Conservation (phyloP, 2,113 vertebrate genomes). For the Microcebus ravelobensis region DNA sequence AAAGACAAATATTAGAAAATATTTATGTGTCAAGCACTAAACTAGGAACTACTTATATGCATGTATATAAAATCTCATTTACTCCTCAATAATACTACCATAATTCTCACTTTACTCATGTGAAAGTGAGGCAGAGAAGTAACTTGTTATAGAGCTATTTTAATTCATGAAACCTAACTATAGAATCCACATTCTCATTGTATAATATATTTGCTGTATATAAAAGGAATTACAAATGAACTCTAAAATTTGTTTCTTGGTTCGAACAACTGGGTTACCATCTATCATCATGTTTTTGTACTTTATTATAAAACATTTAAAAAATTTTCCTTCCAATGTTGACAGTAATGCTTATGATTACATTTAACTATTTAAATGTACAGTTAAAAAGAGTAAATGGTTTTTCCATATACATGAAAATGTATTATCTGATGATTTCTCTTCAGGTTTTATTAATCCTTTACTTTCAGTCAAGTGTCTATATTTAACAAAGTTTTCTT, state of each 20-base stretch:
- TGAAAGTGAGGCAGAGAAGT: background rate
- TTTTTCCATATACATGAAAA: background rate
- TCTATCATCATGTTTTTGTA: slow-evolving; percentile 1
- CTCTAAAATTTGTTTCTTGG: slow-evolving; percentile 17
- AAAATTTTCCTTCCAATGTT: background rate
- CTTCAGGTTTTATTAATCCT: background rate
- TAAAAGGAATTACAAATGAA: slow-evolving; percentile 26
- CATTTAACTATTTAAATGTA: background rate
- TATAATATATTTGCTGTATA: background rate
- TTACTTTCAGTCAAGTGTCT: background rate
- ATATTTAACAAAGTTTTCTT: slow-evolving; percentile 19
- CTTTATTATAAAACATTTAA: background rate
- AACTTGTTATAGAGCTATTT: background rate
- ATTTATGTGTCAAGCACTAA: background rate
- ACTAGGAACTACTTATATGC: background rate
- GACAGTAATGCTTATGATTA: background rate
- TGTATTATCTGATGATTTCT: background rate
- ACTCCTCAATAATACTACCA: background rate
- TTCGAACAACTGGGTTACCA: slow-evolving; percentile 26
- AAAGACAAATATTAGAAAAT: slow-evolving; percentile 1
- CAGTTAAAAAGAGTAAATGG: slow-evolving; percentile 2
- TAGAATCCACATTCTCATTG: background rate
- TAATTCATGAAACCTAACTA: slow-evolving; percentile 21
- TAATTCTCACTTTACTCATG: background rate
- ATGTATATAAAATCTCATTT: background rate